Evolutionary conservation across 2,888 invertebrate genomes (phyloP), one percentile per base, ranked within the genome.

Genomic region (Penaeus monodon): DNA sequence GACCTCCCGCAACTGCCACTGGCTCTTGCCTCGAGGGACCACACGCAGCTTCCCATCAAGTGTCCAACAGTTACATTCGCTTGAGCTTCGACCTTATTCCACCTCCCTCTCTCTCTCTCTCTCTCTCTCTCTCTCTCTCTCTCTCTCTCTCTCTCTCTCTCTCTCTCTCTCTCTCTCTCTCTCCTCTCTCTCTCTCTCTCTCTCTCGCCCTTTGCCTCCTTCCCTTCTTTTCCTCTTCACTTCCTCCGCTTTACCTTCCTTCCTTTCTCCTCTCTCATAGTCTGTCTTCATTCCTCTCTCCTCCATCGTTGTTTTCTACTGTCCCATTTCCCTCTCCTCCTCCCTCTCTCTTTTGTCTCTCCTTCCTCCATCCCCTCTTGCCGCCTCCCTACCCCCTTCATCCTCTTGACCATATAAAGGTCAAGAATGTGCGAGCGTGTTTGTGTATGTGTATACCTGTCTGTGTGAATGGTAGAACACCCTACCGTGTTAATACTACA

Each of bases 131-230:
- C 33, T 29, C 27, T 73, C 33, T 73, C 73, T 22, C 73, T 29
- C 73, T 44, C 73, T 73, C 73, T 73, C 73, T 73, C 73, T 73
- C 73, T 73, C 73, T 73, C 73, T 73, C 73, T 73, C 73, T 73
- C 73, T 73, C 73, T 73, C 73, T 73, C 73, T 73, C 73, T 73
- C 73, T 73, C 73, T 73, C 73, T 73, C 73, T 73, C 73, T 29
- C 33, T 29, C 29, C 33, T 33, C 24, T 73, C 73, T 73, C 73
- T 73, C 73, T 73, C 73, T 73, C 73, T 73, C 73, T 73, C 73
- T 73, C 73, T 73, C 73, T 73, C 73, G 33, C 73, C 33, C 73
- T 73, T 33, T 73, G 33, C 33, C 73, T 73, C 73, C 33, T 33
- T 73, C 73, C 14, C 33, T 29, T 12, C 33, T 33, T 29, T 14